These are phyloP conservation scores for Formica aserva DNA, from an alignment of 2,888 invertebrate genomes.

Conservation along the genomic window DNA sequence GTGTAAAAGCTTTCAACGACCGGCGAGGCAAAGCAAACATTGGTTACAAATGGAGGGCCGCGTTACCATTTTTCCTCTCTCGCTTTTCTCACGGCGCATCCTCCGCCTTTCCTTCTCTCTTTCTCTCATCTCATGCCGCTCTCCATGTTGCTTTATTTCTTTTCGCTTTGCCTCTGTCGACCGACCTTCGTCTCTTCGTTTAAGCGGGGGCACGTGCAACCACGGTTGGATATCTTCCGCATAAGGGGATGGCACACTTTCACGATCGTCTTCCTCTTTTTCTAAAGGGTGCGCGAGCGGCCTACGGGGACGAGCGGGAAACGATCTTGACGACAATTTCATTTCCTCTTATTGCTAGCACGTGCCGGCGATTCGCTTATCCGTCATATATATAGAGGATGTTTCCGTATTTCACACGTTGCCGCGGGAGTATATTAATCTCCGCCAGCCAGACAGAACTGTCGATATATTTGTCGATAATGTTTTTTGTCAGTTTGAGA, in stretches of 20 bases:
- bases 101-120: slow-evolving; percentile 24
- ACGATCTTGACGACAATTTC: slow-evolving; percentile 76
- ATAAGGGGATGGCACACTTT: slow-evolving; percentile 71
- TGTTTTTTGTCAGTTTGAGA: slow-evolving; percentile 24
- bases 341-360: slow-evolving; percentile 72
- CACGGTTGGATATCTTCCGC: slow-evolving; percentile 62
- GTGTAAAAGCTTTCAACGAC: slow-evolving; percentile 80
- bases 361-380: slow-evolving; percentile 66
- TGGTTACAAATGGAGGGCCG: slow-evolving; percentile 77
- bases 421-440: slow-evolving; percentile 51
- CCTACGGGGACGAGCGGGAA: slow-evolving; percentile 42
- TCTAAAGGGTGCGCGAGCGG: slow-evolving; percentile 49
- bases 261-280: slow-evolving; percentile 54
- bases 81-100: slow-evolving; percentile 39
- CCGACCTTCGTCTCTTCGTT: slow-evolving; percentile 30
- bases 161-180: slow-evolving; percentile 2
- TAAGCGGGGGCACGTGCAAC: slow-evolving; percentile 68
- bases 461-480: slow-evolving; percentile 48
- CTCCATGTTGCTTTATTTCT: slow-evolving; percentile 46
- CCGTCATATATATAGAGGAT: slow-evolving; percentile 50
- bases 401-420: slow-evolving; percentile 51
- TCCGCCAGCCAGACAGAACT: slow-evolving; percentile 45
- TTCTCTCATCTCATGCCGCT: background rate
- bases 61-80: slow-evolving; percentile 65
- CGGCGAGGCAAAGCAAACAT: slow-evolving; percentile 79